These are phyloP conservation scores for Bettongia penicillata DNA, from an alignment of 2,113 vertebrate genomes.

Conservation along the genomic window DNA sequence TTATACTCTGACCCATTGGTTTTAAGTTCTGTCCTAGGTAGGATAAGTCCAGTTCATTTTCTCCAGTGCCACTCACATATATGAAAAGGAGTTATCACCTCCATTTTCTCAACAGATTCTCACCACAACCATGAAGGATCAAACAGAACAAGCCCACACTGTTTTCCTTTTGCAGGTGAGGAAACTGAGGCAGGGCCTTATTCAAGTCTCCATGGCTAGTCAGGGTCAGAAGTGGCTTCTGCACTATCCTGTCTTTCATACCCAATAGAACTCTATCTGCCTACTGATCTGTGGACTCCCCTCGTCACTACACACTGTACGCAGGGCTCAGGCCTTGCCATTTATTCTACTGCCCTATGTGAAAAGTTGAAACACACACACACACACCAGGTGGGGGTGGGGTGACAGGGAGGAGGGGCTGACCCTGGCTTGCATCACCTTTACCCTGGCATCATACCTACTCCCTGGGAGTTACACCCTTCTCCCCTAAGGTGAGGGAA, in stretches of 20 bases:
- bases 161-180: background rate
- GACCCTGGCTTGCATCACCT: background rate
- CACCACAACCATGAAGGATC: background rate
- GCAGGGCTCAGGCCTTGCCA: background rate
- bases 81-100: background rate
- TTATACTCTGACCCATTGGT: background rate
- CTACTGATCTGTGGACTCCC: background rate
- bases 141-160: background rate
- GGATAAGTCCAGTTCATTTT: background rate
- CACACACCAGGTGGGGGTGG: background rate
- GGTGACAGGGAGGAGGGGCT: background rate
- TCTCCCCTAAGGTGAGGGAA: background rate
- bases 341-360: background rate
- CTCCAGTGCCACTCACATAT: background rate
- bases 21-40: background rate
- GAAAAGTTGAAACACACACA: background rate
- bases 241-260: background rate
- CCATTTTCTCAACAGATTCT: background rate
- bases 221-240: background rate
- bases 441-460: background rate
- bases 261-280: background rate
- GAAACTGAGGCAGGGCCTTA: background rate
- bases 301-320: background rate
- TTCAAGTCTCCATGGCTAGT: background rate
- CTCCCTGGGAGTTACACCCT: background rate